These are phyloP conservation scores for Diadophis punctatus DNA, from an alignment of 2,113 vertebrate genomes.

Conservation along the genomic window DNA sequence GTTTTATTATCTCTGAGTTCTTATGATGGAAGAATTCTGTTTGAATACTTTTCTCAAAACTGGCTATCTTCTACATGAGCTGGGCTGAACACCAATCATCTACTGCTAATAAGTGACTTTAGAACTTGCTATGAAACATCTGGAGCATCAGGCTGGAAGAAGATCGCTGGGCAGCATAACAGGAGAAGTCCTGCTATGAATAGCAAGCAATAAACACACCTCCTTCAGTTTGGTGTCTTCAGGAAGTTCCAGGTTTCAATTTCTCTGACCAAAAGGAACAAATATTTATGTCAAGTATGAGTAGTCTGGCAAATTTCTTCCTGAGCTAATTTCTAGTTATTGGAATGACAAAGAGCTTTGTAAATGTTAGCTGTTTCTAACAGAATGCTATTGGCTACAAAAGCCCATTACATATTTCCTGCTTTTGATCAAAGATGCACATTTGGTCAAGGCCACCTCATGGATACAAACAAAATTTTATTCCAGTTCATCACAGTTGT, in stretches of 20 bases:
- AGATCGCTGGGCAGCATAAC: neutral
- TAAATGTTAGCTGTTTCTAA: neutral
- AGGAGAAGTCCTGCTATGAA: neutral
- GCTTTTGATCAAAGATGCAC: neutral
- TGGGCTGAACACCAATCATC: neutral
- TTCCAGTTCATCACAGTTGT: neutral
- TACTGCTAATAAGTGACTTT: neutral
- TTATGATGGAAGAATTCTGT: neutral
- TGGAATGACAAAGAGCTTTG: neutral
- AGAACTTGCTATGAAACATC: neutral
- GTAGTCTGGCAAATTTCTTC: neutral
- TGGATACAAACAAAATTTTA: neutral
- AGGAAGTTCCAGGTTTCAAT: neutral
- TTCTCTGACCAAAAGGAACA: neutral
- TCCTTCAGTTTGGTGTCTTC: neutral
- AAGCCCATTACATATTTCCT: neutral
- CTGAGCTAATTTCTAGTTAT: neutral
- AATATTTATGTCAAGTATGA: neutral
- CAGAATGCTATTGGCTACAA: neutral
- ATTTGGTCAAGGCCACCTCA: neutral
- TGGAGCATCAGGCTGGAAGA: neutral
- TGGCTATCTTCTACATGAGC: neutral
- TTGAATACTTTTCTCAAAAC: neutral
- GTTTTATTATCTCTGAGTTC: neutral
- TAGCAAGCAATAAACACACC: neutral